Evolutionary conservation across 1,140 invertebrate species (phyloP).

Genomic region (Drosophila nikananu): DNA sequence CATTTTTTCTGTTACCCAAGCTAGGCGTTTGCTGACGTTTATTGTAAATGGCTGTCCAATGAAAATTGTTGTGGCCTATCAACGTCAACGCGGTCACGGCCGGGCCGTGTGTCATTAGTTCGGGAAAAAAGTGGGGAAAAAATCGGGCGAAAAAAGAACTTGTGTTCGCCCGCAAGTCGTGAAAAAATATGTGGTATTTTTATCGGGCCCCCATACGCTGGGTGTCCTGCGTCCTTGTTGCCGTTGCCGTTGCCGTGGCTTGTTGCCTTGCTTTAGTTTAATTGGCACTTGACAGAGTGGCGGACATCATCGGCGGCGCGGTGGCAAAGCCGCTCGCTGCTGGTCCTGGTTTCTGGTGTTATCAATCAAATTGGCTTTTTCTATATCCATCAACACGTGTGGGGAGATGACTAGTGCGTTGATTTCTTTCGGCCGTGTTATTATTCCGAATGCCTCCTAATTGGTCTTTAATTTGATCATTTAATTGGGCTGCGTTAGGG

Average conservation of each 20-base stretch:
- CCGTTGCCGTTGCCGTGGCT: conserved; percentile 43
- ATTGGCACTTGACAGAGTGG: conserved; percentile 78
- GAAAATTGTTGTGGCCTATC: conserved; percentile 83
- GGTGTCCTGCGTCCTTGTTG: conserved; percentile 36
- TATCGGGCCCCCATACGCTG: conserved; percentile 55
- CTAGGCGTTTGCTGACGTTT: conserved; percentile 73
- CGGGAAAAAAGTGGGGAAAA: conserved; percentile 28
- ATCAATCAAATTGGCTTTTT: conserved; percentile 74
- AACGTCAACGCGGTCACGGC: conserved; percentile 74
- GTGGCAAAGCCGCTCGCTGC: conserved; percentile 41
- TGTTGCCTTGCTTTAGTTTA: conserved; percentile 80
- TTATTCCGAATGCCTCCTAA: conserved; percentile 32
- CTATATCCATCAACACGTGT: conserved; percentile 49
- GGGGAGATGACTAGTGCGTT: conserved; percentile 17
- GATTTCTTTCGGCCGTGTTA: conserved; percentile 23
- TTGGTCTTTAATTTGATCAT: conserved; percentile 31
- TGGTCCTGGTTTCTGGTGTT: conserved; percentile 41
- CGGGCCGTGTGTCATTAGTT: conserved; percentile 79
- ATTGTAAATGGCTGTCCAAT: conserved; percentile 83
- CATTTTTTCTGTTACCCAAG: conserved; percentile 10
- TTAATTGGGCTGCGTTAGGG: conserved; percentile 19
- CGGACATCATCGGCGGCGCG: conserved; percentile 34
- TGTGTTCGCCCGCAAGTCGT: conserved; percentile 43
- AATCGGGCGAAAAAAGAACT: conserved; percentile 43
- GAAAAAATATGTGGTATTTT: conserved; percentile 73